phyloP scores from a whole-genome alignment of 2,888 invertebrate species.

The Cataglyphis livida region DNA sequence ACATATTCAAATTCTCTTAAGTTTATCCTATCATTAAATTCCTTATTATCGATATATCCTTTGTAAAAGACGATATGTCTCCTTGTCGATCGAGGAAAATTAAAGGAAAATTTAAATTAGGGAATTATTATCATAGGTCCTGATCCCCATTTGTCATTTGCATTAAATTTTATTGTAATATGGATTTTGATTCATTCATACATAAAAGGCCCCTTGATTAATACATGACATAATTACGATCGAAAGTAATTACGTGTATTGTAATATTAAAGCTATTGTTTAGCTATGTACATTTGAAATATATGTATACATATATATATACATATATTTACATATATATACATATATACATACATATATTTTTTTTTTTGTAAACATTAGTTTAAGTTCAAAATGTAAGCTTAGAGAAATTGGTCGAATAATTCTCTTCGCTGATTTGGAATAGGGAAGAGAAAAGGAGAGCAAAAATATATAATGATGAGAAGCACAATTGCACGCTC shows the following conservation, averaged over 20 bases:
- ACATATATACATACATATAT: conserved; percentile 7
- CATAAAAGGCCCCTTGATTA: conserved; percentile 80
- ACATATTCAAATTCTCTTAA: background rate
- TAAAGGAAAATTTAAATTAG: conserved; percentile 2
- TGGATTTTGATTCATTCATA: conserved; percentile 75
- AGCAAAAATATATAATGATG: conserved; percentile 43
- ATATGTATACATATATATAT: conserved; percentile 35
- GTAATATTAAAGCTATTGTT: conserved; percentile 74
- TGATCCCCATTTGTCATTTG: conserved; percentile 42
- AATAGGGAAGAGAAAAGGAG: conserved; percentile 32
- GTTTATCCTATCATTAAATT: background rate
- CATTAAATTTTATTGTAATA: conserved; percentile 64
- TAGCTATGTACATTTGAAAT: conserved; percentile 74
- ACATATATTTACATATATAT: conserved; percentile 34
- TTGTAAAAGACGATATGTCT: background rate
- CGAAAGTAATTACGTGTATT: conserved; percentile 63
- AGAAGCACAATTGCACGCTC: conserved; percentile 12
- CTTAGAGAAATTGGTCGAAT: conserved; percentile 80
- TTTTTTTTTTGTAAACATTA: conserved; percentile 65
- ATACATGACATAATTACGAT: conserved; percentile 71
- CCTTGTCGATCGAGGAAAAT: background rate
- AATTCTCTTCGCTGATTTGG: conserved; percentile 38
- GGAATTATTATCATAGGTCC: background rate
- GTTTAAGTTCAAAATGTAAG: conserved; percentile 68
- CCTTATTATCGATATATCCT: background rate